A percentile compares a stretch with the other conserved stretches of the same genome.
These are phyloP conservation scores for Uloborus diversus DNA, from an alignment of 1,140 invertebrate genomes.

Conservation along the genomic window DNA sequence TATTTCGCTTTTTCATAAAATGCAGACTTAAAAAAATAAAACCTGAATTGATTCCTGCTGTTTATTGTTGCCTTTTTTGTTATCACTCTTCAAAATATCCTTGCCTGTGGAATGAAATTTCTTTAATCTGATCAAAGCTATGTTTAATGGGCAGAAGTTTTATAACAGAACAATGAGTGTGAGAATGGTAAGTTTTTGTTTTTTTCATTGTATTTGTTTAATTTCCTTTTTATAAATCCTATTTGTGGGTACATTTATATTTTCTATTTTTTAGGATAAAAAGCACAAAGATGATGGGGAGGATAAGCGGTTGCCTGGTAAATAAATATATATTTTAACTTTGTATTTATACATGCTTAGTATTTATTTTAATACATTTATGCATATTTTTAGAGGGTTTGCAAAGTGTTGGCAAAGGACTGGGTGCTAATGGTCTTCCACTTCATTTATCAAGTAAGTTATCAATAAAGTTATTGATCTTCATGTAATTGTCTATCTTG, in stretches of 20 bases:
- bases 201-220: background rate
- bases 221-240: background rate
- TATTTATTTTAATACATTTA: background rate
- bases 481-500: too few species aligned
- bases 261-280: constrained; percentile 27
- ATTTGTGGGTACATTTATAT: too few species aligned
- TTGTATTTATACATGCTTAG: background rate
- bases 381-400: constrained; percentile 56
- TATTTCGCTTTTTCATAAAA: too few species aligned
- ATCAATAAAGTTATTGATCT: too few species aligned
- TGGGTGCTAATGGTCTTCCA: constrained; percentile 60
- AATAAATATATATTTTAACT: background rate
- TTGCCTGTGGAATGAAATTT: background rate
- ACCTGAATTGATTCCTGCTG: too few species aligned
- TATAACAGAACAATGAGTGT: constrained; percentile 94
- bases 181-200: constrained; percentile 74
- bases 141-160: constrained; percentile 95
- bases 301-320: constrained; percentile 45
- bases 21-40: too few species aligned
- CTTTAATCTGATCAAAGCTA: constrained; percentile 69
- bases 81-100: too few species aligned
- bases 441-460: constrained; percentile 57
- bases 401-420: constrained; percentile 61
- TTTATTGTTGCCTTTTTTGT: too few species aligned
- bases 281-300: constrained; percentile 45